A percentile compares a stretch with the other conserved stretches of the same genome.
These are phyloP conservation scores for Riparia riparia DNA, from an alignment of 2,113 vertebrate genomes.

Conservation along the genomic window DNA sequence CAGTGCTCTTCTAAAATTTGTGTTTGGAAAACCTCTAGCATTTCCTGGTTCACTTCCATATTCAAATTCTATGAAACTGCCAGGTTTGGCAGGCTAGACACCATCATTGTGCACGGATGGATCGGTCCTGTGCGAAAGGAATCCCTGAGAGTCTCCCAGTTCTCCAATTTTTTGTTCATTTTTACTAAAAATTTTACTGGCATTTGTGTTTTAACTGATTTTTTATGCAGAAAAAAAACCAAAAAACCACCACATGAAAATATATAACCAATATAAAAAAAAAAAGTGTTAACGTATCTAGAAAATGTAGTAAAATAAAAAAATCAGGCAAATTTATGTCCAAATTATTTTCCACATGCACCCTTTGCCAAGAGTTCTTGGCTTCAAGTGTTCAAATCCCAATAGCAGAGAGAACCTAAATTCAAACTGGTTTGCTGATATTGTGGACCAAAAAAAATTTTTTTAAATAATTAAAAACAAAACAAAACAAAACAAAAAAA, in stretches of 20 bases:
- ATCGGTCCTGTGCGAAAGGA: fast-evolving
- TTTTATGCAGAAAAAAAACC: not conserved
- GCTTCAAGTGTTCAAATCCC: not conserved
- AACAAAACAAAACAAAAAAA: too few species aligned
- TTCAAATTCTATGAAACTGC: not conserved
- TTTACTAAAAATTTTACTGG: not conserved
- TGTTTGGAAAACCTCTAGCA: not conserved
- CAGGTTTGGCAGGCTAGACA: not conserved
- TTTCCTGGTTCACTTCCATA: not conserved
- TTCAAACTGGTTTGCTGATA: not conserved
- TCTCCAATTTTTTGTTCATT: not conserved
- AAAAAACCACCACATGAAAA: not conserved
- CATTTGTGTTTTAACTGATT: not conserved
- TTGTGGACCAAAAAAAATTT: not conserved
- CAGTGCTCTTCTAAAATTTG: not conserved
- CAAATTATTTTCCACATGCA: not conserved
- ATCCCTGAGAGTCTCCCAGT: not conserved
- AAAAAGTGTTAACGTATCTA: not conserved
- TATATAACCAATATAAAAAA: not conserved
- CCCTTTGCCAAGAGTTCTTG: not conserved
- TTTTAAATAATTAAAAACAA: not conserved
- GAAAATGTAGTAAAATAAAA: not conserved
- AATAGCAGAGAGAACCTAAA: not conserved
- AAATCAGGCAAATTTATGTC: not conserved
- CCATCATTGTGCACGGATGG: not conserved